A percentile compares a stretch with the other conserved stretches of the same genome.
phyloP scores from a whole-genome alignment of 2,113 vertebrate species.

The Monarcha castaneiventris region DNA sequence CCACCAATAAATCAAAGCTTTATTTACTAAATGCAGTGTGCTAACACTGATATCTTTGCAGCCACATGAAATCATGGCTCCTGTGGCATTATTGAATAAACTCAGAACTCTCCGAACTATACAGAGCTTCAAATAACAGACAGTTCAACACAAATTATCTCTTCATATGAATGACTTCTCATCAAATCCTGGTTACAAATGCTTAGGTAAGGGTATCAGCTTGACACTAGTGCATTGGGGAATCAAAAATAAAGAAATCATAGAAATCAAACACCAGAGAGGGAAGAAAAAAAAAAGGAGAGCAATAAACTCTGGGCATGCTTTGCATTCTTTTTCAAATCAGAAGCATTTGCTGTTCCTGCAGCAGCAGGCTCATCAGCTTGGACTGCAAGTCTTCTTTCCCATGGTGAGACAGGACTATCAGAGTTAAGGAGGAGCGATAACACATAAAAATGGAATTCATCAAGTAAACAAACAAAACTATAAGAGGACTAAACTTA shows the following conservation, averaged over 20 bases:
- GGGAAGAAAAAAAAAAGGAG: neutral
- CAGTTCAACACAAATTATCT: neutral
- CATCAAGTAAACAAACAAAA: neutral
- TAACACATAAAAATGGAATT: neutral
- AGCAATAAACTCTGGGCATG: neutral
- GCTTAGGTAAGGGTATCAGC: neutral
- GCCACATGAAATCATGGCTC: neutral
- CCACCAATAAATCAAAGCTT: neutral
- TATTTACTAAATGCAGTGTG: neutral
- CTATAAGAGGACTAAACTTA: neutral
- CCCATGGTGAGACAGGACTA: neutral
- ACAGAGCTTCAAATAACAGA: neutral
- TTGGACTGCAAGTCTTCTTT: neutral
- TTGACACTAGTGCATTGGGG: neutral
- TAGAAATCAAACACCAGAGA: neutral
- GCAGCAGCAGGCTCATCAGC: neutral
- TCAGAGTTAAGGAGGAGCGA: neutral
- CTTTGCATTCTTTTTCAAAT: neutral
- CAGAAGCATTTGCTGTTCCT: neutral
- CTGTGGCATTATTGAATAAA: neutral
- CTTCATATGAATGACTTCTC: neutral
- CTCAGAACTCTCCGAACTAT: neutral
- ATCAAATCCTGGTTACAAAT: neutral
- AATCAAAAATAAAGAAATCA: neutral
- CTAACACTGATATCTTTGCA: neutral